These are phyloP conservation scores for Melanocharis versteri DNA, from an alignment of 2,113 vertebrate species.

Conservation along the genomic window DNA sequence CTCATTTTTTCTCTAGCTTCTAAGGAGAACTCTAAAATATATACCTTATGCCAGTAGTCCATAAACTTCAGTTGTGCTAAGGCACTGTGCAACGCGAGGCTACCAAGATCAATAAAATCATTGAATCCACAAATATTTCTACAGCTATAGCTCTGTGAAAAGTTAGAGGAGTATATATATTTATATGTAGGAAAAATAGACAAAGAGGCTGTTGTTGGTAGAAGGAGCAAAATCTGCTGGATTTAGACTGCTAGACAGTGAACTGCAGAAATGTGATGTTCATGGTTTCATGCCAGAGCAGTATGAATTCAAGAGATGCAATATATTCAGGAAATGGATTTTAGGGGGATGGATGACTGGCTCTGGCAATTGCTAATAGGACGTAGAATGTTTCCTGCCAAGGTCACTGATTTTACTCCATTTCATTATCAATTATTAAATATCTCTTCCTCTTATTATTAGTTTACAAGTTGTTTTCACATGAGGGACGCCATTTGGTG, in stretches of 20 bases:
- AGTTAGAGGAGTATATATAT: neutral
- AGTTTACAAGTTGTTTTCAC: slow-evolving; percentile 60
- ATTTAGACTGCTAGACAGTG: neutral
- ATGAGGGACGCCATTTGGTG: neutral
- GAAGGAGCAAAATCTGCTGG: neutral
- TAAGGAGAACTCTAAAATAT: slow-evolving; percentile 44
- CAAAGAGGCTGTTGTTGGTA: neutral
- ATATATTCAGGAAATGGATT: slow-evolving; percentile 15
- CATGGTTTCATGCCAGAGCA: neutral
- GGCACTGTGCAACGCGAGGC: neutral
- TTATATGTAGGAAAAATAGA: neutral
- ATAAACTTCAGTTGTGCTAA: slow-evolving; percentile 46
- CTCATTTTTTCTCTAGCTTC: slow-evolving; percentile 47
- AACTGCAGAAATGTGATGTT: neutral
- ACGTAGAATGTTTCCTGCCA: slow-evolving; percentile 16
- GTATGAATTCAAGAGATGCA: slow-evolving; percentile 3
- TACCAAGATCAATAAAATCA: slow-evolving; percentile 53
- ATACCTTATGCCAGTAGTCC: neutral
- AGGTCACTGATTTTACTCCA: slow-evolving; percentile 48
- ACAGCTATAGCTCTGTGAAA: neutral
- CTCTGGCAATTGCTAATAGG: slow-evolving; percentile 43
- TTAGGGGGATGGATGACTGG: slow-evolving; percentile 25
- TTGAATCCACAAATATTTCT: slow-evolving; percentile 30
- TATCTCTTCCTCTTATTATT: slow-evolving; percentile 42
- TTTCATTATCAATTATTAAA: slow-evolving; percentile 65